Conservation (phyloP, 2,888 invertebrate species). For the Acrobasis suavella region DNA sequence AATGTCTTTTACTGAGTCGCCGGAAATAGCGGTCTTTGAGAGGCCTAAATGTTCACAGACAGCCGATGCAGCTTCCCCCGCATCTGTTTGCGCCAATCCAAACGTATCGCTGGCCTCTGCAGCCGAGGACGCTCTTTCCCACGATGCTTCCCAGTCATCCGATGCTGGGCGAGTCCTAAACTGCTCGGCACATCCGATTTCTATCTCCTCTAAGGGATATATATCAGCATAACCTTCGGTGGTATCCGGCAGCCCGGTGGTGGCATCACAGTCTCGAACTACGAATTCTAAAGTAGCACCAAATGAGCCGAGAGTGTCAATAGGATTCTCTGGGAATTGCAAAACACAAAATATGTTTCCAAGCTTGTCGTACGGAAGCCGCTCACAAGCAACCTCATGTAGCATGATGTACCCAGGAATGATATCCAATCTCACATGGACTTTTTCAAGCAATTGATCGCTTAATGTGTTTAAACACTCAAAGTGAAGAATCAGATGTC, state of each 20-base stretch:
- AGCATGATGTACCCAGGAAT: constrained; percentile 90
- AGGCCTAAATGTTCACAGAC: constrained; percentile 70
- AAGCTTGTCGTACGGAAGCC: constrained; percentile 92
- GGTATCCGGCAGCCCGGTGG: constrained; percentile 95
- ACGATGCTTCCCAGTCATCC: constrained; percentile 84
- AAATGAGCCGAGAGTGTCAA: constrained; percentile 90
- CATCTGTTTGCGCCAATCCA: constrained; percentile 85
- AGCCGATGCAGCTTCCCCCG: constrained; percentile 64
- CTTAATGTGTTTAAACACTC: constrained; percentile 98
- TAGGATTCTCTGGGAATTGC: constrained; percentile 76
- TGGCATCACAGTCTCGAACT: constrained; percentile 98
- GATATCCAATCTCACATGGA: constrained; percentile 92
- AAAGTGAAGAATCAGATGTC: constrained; percentile 96
- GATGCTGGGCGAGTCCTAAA: constrained; percentile 55
- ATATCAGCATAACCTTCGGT: constrained; percentile 99
- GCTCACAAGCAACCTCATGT: constrained; percentile 46
- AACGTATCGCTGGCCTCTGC: constrained; percentile 96
- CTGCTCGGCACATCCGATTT: constrained; percentile 68
- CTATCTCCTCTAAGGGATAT: constrained; percentile 94
- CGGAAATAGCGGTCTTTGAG: constrained; percentile 57
- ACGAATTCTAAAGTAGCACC: constrained; percentile 95
- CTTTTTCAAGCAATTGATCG: constrained; percentile 97
- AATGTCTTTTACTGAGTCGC: constrained; percentile 71
- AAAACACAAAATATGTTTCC: constrained; percentile 93
- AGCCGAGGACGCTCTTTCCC: constrained; percentile 87